Conservation (phyloP, 2,888 invertebrate genomes). For the Cetonia aurata region DNA sequence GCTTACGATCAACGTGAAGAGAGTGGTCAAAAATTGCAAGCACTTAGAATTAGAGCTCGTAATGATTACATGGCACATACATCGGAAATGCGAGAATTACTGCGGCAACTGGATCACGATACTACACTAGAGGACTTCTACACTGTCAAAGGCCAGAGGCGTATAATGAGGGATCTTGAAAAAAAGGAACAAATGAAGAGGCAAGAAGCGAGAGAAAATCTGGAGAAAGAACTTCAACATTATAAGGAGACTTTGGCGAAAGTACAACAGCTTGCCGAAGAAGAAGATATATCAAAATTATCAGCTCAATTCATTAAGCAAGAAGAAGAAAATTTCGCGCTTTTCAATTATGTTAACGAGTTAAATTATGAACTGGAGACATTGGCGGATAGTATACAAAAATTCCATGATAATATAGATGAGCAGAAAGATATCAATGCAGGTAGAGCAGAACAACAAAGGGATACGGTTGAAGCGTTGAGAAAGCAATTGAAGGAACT, state of each 20-base stretch:
- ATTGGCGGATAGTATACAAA: conserved; percentile 76
- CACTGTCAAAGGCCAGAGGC: conserved; percentile 84
- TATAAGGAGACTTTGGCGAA: conserved; percentile 82
- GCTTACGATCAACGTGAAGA: conserved; percentile 92
- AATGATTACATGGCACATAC: conserved; percentile 77
- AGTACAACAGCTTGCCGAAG: conserved; percentile 73
- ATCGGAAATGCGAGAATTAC: conserved; percentile 87
- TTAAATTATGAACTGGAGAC: conserved; percentile 86
- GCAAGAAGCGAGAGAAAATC: conserved; percentile 75
- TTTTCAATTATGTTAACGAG: conserved; percentile 92
- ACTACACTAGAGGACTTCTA: conserved; percentile 87
- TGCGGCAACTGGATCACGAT: conserved; percentile 87
- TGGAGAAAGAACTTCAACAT: conserved; percentile 78
- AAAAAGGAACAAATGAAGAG: conserved; percentile 80
- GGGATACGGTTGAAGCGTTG: conserved; percentile 72
- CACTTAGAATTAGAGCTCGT: conserved; percentile 83
- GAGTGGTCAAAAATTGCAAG: conserved; percentile 83
- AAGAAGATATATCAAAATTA: conserved; percentile 76
- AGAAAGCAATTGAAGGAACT: conserved; percentile 68
- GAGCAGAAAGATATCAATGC: conserved; percentile 71
- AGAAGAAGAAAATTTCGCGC: conserved; percentile 92
- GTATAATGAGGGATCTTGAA: conserved; percentile 80
- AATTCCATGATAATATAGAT: conserved; percentile 75
- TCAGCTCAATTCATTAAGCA: conserved; percentile 83
- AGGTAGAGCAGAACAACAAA: conserved; percentile 71